These are phyloP conservation scores for Erebia ligea DNA, from an alignment of 2,888 invertebrate genomes.

Conservation along the genomic window DNA sequence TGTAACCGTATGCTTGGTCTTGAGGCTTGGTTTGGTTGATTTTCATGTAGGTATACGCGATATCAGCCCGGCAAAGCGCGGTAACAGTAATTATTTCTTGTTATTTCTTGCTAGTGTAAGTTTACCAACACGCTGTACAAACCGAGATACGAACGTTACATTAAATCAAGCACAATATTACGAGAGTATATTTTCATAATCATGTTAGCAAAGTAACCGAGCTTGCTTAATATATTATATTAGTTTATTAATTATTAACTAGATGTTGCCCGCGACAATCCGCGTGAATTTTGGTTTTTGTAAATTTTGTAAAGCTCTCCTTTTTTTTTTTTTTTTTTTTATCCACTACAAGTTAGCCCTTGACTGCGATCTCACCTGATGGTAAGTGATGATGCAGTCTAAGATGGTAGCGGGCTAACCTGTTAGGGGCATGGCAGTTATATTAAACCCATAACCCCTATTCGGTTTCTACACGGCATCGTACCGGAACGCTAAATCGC, in stretches of 20 bases:
- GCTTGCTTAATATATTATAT: neutral
- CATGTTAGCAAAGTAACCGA: neutral
- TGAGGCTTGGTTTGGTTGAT: conserved; percentile 2
- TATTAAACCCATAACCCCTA: too few relatives aligned
- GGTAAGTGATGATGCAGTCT: too few relatives aligned
- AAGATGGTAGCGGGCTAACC: too few relatives aligned
- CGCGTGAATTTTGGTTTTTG: too few relatives aligned
- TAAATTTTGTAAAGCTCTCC: too few relatives aligned
- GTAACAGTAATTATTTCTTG: conserved; percentile 9
- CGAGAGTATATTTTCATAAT: neutral
- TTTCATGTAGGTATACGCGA: neutral
- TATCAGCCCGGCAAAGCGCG: neutral
- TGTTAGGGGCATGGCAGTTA: too few relatives aligned
- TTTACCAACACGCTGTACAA: neutral
- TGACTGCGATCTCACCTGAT: too few relatives aligned
- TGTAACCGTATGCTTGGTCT: neutral
- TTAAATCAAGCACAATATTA: neutral
- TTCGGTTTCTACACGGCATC: too few relatives aligned
- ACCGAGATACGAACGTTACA: conserved; percentile 5
- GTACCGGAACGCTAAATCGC: too few relatives aligned
- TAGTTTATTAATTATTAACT: neutral
- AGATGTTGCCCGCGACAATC: neutral
- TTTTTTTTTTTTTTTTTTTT: too few relatives aligned
- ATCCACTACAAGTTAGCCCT: too few relatives aligned
- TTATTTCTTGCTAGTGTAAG: conserved; percentile 7